Evolutionary conservation across 2,888 invertebrate genomes (phyloP).

Genomic region (Deroplatys truncata): DNA sequence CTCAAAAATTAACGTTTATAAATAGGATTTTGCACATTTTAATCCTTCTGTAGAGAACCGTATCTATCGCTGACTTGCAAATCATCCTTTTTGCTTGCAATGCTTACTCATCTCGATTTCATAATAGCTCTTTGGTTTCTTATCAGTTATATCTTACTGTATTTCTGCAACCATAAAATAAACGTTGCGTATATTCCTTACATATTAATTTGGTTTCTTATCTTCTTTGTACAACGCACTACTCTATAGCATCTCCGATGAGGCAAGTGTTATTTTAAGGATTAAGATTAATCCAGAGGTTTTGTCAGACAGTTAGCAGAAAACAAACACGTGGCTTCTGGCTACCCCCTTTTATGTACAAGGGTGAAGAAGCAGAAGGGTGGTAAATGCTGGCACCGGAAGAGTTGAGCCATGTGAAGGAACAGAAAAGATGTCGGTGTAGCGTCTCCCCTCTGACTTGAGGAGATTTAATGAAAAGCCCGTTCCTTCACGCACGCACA

Average conservation of each 20-base stretch:
- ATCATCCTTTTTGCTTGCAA: no score
- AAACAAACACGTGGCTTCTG: not conserved
- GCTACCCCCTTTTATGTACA: not conserved
- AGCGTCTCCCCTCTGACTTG: not conserved
- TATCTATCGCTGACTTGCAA: no score
- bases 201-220: no score
- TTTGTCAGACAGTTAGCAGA: not conserved
- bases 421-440: not conserved
- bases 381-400: not conserved
- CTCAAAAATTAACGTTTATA: no score
- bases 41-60: no score
- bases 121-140: no score
- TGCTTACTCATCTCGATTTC: no score
- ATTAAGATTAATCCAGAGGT: not conserved
- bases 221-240: not conserved
- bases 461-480: not conserved
- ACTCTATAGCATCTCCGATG: not conserved
- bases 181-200: no score
- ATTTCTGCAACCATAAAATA: no score
- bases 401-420: not conserved
- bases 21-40: no score
- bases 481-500: not conserved
- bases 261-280: not conserved
- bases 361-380: not conserved
- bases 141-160: no score